A percentile compares a stretch with the other conserved stretches of the same genome.
These are phyloP conservation scores for Amblyteles armatorius DNA, from an alignment of 2,888 invertebrate genomes.

Conservation along the genomic window DNA sequence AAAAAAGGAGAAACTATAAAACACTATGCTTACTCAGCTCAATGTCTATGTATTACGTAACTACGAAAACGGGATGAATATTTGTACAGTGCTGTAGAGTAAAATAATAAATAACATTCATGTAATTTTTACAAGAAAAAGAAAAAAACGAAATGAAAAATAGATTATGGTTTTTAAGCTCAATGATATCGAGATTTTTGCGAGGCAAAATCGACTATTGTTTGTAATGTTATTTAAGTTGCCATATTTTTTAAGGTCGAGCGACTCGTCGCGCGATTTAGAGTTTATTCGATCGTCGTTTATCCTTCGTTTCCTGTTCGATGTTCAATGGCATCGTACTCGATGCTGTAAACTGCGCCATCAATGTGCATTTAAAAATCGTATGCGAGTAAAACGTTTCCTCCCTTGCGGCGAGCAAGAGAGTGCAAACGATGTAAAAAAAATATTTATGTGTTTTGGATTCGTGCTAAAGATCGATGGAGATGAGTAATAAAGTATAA, in stretches of 20 bases:
- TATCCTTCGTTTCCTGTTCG: constrained; percentile 38
- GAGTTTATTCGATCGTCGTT: constrained; percentile 15
- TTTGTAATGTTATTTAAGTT: constrained; percentile 49
- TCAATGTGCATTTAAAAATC: constrained; percentile 4
- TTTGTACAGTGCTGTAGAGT: constrained; percentile 62
- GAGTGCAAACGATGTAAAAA: constrained; percentile 65
- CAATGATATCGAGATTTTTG: constrained; percentile 7
- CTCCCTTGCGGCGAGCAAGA: constrained; percentile 71
- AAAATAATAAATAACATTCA: constrained; percentile 53
- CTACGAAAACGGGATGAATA: constrained; percentile 9
- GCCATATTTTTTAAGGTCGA: constrained; percentile 58
- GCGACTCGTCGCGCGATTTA: constrained; percentile 13
- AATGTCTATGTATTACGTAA: constrained; percentile 34
- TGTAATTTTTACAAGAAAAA: constrained; percentile 24
- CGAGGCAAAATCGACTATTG: constrained; percentile 21
- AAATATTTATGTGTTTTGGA: background rate
- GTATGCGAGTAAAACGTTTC: constrained; percentile 56
- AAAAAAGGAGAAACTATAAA: constrained; percentile 13
- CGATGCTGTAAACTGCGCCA: constrained; percentile 32
- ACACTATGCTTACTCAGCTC: constrained; percentile 39
- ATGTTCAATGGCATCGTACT: constrained; percentile 50
- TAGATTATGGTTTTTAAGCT: constrained; percentile 22
- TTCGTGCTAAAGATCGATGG: constrained; percentile 10
- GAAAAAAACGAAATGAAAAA: background rate
- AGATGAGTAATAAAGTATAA: constrained; percentile 21